Evolutionary conservation across 2,888 invertebrate genomes (phyloP).

Genomic region (Macrosoma leucophasiata): DNA sequence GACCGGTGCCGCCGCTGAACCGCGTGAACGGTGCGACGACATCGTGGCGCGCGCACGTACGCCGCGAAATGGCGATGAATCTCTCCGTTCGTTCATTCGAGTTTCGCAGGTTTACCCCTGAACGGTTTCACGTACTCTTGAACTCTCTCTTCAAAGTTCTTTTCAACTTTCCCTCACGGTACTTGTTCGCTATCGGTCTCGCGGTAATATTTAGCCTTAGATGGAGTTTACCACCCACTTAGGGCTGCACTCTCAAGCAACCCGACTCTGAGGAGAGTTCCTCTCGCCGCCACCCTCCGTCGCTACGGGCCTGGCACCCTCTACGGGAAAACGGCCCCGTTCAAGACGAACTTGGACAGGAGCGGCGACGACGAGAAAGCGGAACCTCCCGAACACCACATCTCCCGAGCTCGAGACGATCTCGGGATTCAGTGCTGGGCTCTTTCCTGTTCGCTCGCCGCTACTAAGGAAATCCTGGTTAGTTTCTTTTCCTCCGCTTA

Average conservation of each 20-base stretch:
- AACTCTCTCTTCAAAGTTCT: constrained; percentile 80
- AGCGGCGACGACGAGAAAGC: constrained; percentile 34
- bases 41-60: constrained; percentile 29
- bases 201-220: constrained; percentile 76
- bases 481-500: constrained; percentile 80
- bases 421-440: constrained; percentile 76
- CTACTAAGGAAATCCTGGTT: constrained; percentile 51
- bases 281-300: constrained; percentile 38
- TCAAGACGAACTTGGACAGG: constrained; percentile 68
- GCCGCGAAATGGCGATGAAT: constrained; percentile 45
- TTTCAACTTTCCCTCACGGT: constrained; percentile 83
- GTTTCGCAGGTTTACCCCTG: constrained; percentile 76
- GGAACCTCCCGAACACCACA: constrained; percentile 73
- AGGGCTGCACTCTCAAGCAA: constrained; percentile 78
- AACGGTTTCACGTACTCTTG: constrained; percentile 70
- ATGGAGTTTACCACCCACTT: constrained; percentile 78
- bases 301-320: constrained; percentile 73
- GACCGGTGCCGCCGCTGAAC: constrained; percentile 30
- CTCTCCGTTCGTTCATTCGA: constrained; percentile 62
- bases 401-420: constrained; percentile 48
- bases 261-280: constrained; percentile 57
- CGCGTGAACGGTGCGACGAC: constrained; percentile 22
- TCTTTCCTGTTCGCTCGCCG: constrained; percentile 69
- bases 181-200: constrained; percentile 81
- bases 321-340: constrained; percentile 65